Percentiles rank a stretch among this genome's conserved stretches.
Conservation (phyloP, 2,113 vertebrate genomes). For the Ranitomeya imitator region DNA sequence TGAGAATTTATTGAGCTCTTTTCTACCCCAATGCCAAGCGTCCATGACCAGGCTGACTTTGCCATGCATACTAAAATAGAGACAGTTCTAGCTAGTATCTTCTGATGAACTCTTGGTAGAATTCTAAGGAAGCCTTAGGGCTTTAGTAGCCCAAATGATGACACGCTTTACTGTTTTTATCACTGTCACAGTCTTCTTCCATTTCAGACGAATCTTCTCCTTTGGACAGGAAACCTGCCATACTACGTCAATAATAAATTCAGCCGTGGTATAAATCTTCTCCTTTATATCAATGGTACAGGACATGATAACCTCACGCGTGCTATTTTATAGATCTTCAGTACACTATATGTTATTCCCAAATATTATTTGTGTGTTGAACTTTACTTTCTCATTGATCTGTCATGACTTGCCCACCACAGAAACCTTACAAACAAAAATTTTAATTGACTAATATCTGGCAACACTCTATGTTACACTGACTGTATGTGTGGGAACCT, state of each 20-base stretch:
- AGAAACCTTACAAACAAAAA: background rate
- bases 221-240: too few relatives aligned
- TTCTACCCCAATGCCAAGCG: background rate
- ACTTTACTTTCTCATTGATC: background rate
- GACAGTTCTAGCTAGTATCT: background rate
- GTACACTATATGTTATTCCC: background rate
- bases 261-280: too few relatives aligned
- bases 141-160: background rate
- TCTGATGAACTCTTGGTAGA: background rate
- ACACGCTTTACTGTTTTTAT: background rate
- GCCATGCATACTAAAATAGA: background rate
- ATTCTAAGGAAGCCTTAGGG: background rate
- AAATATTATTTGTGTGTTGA: background rate
- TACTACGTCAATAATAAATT: too few relatives aligned
- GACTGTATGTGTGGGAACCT: background rate
- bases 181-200: background rate
- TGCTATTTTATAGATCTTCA: background rate
- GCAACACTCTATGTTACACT: slow-evolving; percentile 2
- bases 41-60: background rate
- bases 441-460: slow-evolving; percentile 22
- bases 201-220: background rate
- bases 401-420: background rate
- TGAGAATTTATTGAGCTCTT: background rate
- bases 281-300: background rate
- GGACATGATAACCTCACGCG: background rate